Percentiles rank a stretch among this genome's conserved stretches.
Conservation (phyloP, 1,140 invertebrate genomes). For the Dolichoris vasculosae region DNA sequence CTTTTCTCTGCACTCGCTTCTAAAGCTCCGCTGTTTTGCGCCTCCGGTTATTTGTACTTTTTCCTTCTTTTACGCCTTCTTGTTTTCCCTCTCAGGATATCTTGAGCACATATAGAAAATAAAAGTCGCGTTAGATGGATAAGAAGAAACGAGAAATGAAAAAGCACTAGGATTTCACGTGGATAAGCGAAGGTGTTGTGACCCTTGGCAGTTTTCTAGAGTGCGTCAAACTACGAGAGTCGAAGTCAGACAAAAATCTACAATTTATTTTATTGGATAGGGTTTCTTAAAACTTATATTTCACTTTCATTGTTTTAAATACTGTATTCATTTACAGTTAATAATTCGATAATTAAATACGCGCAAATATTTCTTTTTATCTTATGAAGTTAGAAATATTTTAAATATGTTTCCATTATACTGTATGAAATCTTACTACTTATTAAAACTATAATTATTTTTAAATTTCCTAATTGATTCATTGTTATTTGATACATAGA, state of each 20-base stretch:
- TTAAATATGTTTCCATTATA: no score
- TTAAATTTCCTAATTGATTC: no score
- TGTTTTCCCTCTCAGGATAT: conserved; percentile 15
- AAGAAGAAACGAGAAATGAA: conserved; percentile 7
- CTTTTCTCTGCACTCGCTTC: neutral
- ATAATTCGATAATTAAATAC: no score
- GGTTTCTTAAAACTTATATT: neutral
- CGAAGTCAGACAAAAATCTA: neutral
- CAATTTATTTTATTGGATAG: conserved; percentile 17
- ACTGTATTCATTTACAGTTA: neutral
- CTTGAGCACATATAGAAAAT: conserved; percentile 34
- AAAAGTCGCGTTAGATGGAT: neutral
- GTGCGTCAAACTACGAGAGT: neutral
- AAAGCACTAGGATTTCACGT: neutral
- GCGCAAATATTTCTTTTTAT: no score
- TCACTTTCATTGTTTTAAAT: neutral
- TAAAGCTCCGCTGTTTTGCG: conserved; percentile 4
- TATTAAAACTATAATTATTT: no score
- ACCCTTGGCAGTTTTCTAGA: conserved; percentile 7
- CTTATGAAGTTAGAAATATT: no score
- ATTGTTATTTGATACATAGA: no score
- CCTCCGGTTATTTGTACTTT: neutral
- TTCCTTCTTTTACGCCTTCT: neutral
- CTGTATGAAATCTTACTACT: no score
- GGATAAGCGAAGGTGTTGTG: neutral